phyloP scores from a whole-genome alignment of 2,888 invertebrate species.

The Drosophila kanekoi region DNA sequence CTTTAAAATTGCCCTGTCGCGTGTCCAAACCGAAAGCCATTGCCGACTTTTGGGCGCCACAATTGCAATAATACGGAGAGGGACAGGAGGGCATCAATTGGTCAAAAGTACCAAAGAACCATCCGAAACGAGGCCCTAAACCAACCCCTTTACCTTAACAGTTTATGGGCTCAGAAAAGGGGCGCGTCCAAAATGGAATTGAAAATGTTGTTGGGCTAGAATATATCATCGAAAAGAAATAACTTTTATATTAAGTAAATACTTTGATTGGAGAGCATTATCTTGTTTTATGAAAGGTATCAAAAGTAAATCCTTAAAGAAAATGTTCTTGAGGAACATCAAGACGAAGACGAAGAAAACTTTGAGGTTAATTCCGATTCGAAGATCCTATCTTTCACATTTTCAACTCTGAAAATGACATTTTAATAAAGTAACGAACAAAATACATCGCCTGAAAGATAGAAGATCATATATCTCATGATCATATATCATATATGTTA shows the following conservation, averaged over 20 bases:
- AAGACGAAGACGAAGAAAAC: too few relatives aligned
- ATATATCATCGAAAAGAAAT: too few relatives aligned
- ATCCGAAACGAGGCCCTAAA: neutral
- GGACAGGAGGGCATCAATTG: too few relatives aligned
- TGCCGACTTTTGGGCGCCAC: slow-evolving; percentile 62
- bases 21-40: slow-evolving; percentile 31
- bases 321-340: too few relatives aligned
- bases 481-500: too few relatives aligned
- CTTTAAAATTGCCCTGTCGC: slow-evolving; percentile 50
- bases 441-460: too few relatives aligned
- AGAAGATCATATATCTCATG: too few relatives aligned
- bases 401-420: neutral
- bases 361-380: neutral
- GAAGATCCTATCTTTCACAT: neutral
- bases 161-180: neutral
- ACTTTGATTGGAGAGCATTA: too few relatives aligned
- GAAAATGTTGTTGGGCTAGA: neutral
- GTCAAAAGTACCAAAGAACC: neutral
- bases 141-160: neutral
- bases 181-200: neutral
- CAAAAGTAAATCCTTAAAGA: too few relatives aligned
- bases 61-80: slow-evolving; percentile 3
- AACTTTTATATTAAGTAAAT: too few relatives aligned
- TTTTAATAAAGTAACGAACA: too few relatives aligned
- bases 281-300: too few relatives aligned